phyloP scores from a whole-genome alignment of 2,113 vertebrate genomes.

The Choloepus hoffmanni region DNA sequence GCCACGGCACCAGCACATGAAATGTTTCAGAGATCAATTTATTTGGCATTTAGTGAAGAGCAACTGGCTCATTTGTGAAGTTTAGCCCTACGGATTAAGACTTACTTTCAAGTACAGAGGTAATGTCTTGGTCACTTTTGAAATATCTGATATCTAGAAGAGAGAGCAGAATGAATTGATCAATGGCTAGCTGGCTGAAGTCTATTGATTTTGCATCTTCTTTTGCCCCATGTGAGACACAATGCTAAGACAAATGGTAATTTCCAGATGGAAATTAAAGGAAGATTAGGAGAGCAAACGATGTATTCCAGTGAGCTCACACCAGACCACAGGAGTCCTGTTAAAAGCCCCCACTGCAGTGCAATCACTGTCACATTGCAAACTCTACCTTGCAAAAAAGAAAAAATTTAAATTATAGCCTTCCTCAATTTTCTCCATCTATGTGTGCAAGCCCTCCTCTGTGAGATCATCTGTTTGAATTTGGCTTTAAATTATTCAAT shows the following conservation, averaged over 20 bases:
- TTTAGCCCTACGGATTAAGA: background rate
- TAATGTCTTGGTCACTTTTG: background rate
- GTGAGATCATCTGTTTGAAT: constrained; percentile 53
- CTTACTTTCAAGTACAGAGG: background rate
- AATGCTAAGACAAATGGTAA: background rate
- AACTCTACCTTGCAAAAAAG: constrained; percentile 38
- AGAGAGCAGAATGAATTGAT: constrained; percentile 15
- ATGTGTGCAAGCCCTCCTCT: background rate
- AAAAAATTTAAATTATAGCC: constrained; percentile 4
- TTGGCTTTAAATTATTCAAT: constrained; percentile 33
- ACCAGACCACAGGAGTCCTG: background rate
- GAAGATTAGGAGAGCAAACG: constrained; percentile 31
- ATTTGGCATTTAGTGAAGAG: background rate
- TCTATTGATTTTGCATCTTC: background rate
- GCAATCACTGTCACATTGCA: constrained; percentile 22
- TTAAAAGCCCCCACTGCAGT: background rate
- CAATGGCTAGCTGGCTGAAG: background rate
- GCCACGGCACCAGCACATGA: background rate
- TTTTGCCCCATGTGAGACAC: background rate
- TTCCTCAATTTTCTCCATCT: constrained; percentile 31
- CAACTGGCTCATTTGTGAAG: background rate
- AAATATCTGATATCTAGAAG: background rate
- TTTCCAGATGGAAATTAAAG: constrained; percentile 43
- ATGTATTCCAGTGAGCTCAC: background rate
- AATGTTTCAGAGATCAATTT: background rate